Evolutionary conservation across 2,888 invertebrate species (phyloP).

Genomic region (Galerucella pusilla): DNA sequence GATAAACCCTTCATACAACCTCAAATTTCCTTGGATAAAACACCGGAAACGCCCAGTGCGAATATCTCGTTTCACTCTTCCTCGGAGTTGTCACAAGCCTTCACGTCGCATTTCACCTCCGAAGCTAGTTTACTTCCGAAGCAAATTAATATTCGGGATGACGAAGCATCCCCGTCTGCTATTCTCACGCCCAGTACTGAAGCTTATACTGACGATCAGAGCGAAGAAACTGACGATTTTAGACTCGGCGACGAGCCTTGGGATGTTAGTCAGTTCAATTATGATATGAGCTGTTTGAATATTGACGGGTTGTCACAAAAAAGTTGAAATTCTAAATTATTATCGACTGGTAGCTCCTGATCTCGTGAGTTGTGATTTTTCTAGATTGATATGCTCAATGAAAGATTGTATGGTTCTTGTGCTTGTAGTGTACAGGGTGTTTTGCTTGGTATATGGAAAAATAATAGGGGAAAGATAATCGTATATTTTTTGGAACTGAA

Average conservation of each 20-base stretch:
- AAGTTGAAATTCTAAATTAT: slow-evolving; percentile 39
- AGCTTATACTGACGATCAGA: slow-evolving; percentile 57
- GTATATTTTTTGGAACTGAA: too few relatives aligned
- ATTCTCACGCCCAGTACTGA: slow-evolving; percentile 70
- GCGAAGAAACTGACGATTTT: slow-evolving; percentile 59
- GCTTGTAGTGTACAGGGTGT: too few relatives aligned
- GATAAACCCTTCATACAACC: slow-evolving; percentile 44
- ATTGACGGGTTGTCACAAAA: slow-evolving; percentile 56
- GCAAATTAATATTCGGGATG: slow-evolving; percentile 49
- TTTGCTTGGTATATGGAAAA: too few relatives aligned
- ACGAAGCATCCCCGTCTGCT: slow-evolving; percentile 69
- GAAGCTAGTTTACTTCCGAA: slow-evolving; percentile 56
- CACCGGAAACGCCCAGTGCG: slow-evolving; percentile 78
- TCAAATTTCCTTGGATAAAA: slow-evolving; percentile 58
- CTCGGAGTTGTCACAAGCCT: slow-evolving; percentile 59
- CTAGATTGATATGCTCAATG: neutral
- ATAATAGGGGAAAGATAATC: too few relatives aligned
- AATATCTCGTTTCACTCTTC: slow-evolving; percentile 67
- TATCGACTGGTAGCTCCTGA: neutral
- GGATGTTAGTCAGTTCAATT: slow-evolving; percentile 63
- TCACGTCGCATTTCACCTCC: slow-evolving; percentile 61
- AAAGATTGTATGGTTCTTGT: neutral
- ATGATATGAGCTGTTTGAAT: slow-evolving; percentile 60
- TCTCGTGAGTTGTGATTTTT: neutral
- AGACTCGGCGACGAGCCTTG: slow-evolving; percentile 61